Percentiles rank a stretch among this genome's conserved stretches.
These are phyloP conservation scores for Trichechus manatus DNA, from an alignment of 2,113 vertebrate species.

Conservation along the genomic window DNA sequence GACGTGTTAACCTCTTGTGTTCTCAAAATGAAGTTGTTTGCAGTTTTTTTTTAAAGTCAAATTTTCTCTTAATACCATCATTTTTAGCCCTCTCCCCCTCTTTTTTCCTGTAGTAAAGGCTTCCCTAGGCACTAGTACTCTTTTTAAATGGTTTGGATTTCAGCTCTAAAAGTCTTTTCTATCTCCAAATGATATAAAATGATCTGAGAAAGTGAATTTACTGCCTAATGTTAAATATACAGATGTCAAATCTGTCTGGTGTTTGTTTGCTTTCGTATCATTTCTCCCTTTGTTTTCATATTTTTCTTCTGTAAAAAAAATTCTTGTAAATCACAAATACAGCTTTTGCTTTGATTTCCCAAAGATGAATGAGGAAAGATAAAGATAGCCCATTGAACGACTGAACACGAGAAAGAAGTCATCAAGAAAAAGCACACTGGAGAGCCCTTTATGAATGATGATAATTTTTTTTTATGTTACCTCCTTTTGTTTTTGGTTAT, in stretches of 20 bases:
- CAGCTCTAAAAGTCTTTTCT: not conserved
- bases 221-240: slow-evolving; percentile 10
- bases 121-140: not conserved
- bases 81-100: not conserved
- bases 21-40: slow-evolving; percentile 15
- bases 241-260: not conserved
- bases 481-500: not conserved
- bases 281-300: slow-evolving; percentile 17
- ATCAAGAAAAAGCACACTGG: slow-evolving; percentile 4
- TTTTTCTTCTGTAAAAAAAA: slow-evolving; percentile 43
- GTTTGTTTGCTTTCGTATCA: slow-evolving; percentile 27
- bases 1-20: not conserved
- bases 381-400: not conserved
- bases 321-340: slow-evolving; percentile 50
- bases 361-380: slow-evolving; percentile 44
- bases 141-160: slow-evolving; percentile 16
- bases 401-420: slow-evolving; percentile 12
- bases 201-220: slow-evolving; percentile 9
- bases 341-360: slow-evolving; percentile 55
- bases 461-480: not conserved
- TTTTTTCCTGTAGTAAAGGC: not conserved
- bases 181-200: not conserved
- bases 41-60: not conserved
- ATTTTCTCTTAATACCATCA: not conserved
- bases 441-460: not conserved